Evolutionary conservation across 2,113 vertebrate species (phyloP).

Genomic region (Verasper variegatus): DNA sequence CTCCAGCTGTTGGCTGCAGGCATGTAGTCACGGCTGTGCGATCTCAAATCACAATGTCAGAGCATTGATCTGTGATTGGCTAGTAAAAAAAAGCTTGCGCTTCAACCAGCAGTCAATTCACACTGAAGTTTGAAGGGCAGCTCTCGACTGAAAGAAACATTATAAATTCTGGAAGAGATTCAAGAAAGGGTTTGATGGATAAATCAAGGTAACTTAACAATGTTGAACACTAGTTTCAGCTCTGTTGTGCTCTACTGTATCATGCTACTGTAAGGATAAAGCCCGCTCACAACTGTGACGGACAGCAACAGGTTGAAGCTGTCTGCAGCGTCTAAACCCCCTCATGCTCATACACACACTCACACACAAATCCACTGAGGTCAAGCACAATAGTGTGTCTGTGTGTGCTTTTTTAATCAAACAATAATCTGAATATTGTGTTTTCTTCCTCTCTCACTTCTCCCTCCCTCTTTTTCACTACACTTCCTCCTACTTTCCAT

Average conservation of each 20-base stretch:
- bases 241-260: constrained; percentile 42
- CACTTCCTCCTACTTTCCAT: not conserved
- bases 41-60: constrained; percentile 37
- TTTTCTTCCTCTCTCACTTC: not conserved
- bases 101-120: constrained; percentile 17
- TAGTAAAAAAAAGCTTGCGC: not conserved
- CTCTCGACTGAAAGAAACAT: not conserved
- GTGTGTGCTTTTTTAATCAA: constrained; percentile 1
- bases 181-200: too few relatives aligned
- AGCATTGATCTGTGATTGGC: constrained; percentile 52
- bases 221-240: not conserved
- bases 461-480: not conserved
- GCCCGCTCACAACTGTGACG: constrained; percentile 53
- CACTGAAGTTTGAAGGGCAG: not conserved
- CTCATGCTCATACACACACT: not conserved
- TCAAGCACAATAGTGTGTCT: constrained; percentile 28
- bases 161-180: not conserved
- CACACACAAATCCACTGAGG: constrained; percentile 18
- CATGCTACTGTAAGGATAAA: constrained; percentile 57
- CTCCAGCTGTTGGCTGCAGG: constrained; percentile 54
- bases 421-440: not conserved
- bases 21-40: not conserved
- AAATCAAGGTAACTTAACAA: not conserved
- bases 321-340: constrained; percentile 28
- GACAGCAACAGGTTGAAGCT: constrained; percentile 77